Base-by-base conservation (phyloP, 1,140 invertebrate genomes). In the Aphelinus atriplicis region DNA sequence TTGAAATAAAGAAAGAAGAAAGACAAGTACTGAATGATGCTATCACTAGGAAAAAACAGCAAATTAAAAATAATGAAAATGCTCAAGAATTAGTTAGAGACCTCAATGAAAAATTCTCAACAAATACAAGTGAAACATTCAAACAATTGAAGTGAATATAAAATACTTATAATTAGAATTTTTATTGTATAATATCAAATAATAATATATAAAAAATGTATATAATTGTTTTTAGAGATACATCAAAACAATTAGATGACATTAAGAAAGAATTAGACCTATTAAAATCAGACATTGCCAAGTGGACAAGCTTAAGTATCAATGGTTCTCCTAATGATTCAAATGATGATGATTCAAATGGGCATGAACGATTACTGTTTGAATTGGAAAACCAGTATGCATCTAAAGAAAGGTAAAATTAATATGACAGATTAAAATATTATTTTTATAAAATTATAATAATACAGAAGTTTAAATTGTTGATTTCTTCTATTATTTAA, bases 21-120 rank as follows among this genome's bases (percentile, higher is more conserved):
- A 75, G 81, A 10, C 64, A 77, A 51, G 51, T 26, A 4, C 72
- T 81, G 45, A 64, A 79, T 42, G 77, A 79, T 55, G 67, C 77
- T 5, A 80, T 83, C n/a, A 73, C 75, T 3, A 61, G 68, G 3
- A 85, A 82, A 62, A 81, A 80, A 57, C 63, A 75, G 3, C 73
- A 77, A 9, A 79, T 83, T n/a, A 79, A 82, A 64, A 77, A 81
- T 45, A 75, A 79, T 46, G 78, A 76, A 7, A 77, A 64, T 51
- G 72, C 72, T 56, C 58, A 82, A 46, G 56, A 61, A 51, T 56
- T 83, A 47, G 65, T 82, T 1, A 61, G 79, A 55, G 69, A 81
- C 53, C 48, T 79, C 47, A 76, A 80, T 60, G 66, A 78, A 0
- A 81, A 80, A 9, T 77, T 84, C 58, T 45, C 47, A 60, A 45